Evolutionary conservation across 2,113 vertebrate genomes (phyloP).

Genomic region (Gopherus flavomarginatus): DNA sequence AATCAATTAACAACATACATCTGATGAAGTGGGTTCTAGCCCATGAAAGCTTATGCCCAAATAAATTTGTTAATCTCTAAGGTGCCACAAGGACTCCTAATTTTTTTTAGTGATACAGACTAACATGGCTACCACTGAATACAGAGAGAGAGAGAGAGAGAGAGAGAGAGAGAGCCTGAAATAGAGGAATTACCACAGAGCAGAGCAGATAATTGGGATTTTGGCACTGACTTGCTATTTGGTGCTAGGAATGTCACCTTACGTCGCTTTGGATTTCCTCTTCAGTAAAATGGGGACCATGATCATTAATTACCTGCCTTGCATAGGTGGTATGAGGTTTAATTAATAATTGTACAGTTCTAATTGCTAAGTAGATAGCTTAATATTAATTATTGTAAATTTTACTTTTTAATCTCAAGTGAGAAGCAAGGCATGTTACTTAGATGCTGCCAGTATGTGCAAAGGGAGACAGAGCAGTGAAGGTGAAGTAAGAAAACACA

Average conservation of each 20-base stretch:
- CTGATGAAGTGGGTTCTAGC: too few relatives aligned
- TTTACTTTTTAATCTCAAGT: not conserved
- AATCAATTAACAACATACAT: too few relatives aligned
- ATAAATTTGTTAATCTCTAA: too few relatives aligned
- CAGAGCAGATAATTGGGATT: not conserved
- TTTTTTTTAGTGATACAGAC: too few relatives aligned
- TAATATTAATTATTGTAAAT: not conserved
- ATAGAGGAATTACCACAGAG: not conserved
- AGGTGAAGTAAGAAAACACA: not conserved
- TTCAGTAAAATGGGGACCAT: not conserved
- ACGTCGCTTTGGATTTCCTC: not conserved
- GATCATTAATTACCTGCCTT: not conserved
- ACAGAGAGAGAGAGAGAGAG: not conserved
- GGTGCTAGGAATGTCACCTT: not conserved
- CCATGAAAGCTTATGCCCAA: too few relatives aligned
- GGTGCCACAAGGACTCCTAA: too few relatives aligned
- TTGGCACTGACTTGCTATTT: not conserved
- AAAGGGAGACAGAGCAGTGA: not conserved
- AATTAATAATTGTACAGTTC: not conserved
- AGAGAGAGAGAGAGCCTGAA: too few relatives aligned
- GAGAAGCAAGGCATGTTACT: not conserved
- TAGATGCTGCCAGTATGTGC: not conserved
- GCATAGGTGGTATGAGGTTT: not conserved
- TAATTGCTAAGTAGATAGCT: not conserved
- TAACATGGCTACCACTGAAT: too few relatives aligned